These are phyloP conservation scores for Ridgeia piscesae DNA, from an alignment of 1,140 invertebrate species.

Conservation along the genomic window DNA sequence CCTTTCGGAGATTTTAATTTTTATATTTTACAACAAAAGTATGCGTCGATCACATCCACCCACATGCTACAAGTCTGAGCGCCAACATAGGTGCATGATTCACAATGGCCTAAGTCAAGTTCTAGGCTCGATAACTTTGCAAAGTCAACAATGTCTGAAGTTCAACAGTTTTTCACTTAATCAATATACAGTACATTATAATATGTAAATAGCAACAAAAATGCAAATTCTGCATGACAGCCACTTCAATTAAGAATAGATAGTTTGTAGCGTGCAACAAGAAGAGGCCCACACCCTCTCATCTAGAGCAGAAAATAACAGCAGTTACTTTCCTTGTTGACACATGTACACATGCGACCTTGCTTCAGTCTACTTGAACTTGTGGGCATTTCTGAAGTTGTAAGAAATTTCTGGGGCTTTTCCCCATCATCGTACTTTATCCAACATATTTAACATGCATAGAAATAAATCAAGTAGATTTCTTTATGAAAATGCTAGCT, in stretches of 20 bases:
- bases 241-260: not conserved
- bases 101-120: too few relatives aligned
- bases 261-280: not conserved
- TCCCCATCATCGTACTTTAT: not conserved
- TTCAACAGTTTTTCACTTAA: not conserved
- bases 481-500: too few relatives aligned
- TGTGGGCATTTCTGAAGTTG: too few relatives aligned
- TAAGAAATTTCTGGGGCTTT: too few relatives aligned
- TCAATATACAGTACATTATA: not conserved
- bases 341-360: not conserved
- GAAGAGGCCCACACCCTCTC: not conserved
- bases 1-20: too few relatives aligned
- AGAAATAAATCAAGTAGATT: too few relatives aligned
- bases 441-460: not conserved
- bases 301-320: not conserved
- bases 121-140: not conserved
- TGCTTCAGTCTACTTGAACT: not conserved
- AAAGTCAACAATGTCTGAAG: not conserved
- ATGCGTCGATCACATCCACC: too few relatives aligned
- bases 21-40: too few relatives aligned
- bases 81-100: too few relatives aligned
- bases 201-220: too few relatives aligned
- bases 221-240: not conserved
- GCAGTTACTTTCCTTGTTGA: not conserved
- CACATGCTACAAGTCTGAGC: too few relatives aligned